Conservation (phyloP, 2,113 vertebrate species). For the Zootoca vivipara region DNA sequence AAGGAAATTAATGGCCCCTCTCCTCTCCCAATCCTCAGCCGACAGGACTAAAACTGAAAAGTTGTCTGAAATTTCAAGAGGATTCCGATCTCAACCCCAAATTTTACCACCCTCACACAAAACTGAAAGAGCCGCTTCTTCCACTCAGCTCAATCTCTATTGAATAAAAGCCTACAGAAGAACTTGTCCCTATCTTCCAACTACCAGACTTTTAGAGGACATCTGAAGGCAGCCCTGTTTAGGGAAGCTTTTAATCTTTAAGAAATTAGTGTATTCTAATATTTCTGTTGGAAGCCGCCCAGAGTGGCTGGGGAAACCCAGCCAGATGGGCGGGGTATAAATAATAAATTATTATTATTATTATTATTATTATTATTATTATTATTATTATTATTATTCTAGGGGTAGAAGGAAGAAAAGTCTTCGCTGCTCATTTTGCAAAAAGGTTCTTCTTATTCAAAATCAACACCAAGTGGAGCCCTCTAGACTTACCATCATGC, state of each 20-base stretch:
- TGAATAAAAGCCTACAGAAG: neutral
- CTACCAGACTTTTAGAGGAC: too few species aligned
- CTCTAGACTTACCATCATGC: constrained; percentile 77
- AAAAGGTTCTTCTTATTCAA: neutral
- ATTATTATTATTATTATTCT: too few species aligned
- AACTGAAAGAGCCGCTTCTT: neutral
- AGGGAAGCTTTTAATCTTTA: too few species aligned
- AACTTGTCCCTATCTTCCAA: neutral
- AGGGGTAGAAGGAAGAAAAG: neutral
- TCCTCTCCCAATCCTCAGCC: neutral
- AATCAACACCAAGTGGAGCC: neutral
- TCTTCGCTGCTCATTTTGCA: neutral
- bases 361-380: too few species aligned
- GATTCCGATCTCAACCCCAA: neutral
- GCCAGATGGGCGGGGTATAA: too few species aligned
- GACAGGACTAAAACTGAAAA: neutral
- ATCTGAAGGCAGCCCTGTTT: too few species aligned
- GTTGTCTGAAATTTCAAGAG: neutral
- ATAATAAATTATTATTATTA: too few species aligned
- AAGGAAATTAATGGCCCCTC: neutral
- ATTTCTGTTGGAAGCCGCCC: too few species aligned
- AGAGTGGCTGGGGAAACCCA: too few species aligned
- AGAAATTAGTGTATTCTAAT: too few species aligned
- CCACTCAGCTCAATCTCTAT: neutral
- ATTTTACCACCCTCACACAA: too few species aligned